Evolutionary conservation across 1,140 invertebrate species (phyloP).

Genomic region (Trachymyrmex cornetzi): DNA sequence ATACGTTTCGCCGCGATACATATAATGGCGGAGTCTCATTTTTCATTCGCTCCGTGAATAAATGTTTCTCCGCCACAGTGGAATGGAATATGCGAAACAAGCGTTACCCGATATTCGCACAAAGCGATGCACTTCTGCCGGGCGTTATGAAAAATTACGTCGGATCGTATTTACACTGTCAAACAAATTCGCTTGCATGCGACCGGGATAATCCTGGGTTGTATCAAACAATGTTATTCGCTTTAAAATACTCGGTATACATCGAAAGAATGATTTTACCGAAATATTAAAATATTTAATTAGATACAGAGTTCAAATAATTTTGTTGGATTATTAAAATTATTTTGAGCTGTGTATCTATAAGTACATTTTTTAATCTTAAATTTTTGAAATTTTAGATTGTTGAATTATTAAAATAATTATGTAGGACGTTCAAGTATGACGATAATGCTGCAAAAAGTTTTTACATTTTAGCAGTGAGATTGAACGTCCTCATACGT

Average conservation of each 20-base stretch:
- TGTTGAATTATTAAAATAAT: too few relatives aligned
- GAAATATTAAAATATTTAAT: too few relatives aligned
- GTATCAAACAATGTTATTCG: neutral
- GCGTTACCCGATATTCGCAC: conserved; percentile 63
- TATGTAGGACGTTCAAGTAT: too few relatives aligned
- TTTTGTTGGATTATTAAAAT: too few relatives aligned
- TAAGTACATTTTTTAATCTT: too few relatives aligned
- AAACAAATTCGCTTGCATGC: conserved; percentile 59
- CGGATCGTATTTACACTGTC: conserved; percentile 61
- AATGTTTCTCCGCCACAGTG: conserved; percentile 55
- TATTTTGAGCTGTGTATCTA: neutral
- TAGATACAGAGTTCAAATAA: too few relatives aligned
- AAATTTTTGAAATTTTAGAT: too few relatives aligned
- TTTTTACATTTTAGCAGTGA: too few relatives aligned
- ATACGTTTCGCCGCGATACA: conserved; percentile 37
- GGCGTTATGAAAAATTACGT: conserved; percentile 63
- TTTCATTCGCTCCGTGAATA: conserved; percentile 61
- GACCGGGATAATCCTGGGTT: conserved; percentile 29
- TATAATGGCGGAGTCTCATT: conserved; percentile 60
- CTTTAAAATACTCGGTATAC: conserved; percentile 13
- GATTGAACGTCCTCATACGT: too few relatives aligned
- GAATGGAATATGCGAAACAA: conserved; percentile 64
- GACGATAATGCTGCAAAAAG: too few relatives aligned
- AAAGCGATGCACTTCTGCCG: conserved; percentile 63
- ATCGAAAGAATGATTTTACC: neutral